Evolutionary conservation across 2,888 invertebrate species (phyloP), one percentile per base, ranked within the genome.

Genomic region (Dexiosoma caninum): DNA sequence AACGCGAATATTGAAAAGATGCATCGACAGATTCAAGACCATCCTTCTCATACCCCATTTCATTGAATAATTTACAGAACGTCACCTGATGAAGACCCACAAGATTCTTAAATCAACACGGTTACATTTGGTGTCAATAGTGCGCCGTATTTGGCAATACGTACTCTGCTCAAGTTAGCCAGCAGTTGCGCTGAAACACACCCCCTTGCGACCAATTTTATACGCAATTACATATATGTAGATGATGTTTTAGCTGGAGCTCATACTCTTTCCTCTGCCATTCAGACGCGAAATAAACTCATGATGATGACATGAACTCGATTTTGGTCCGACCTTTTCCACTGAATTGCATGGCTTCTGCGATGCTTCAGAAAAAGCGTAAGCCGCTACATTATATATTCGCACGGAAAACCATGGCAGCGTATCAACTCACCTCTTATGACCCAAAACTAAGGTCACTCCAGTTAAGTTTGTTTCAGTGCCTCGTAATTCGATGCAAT

Each of bases 1-100:
- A 83, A 81, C 35, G 81, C 79, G 0, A 83, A 84, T 23, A 79
- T 83, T 3, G 69, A 81, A 16, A 83, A 84, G 8, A 83, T 83
- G 78, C 83, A 81, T 35, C 78, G 82, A 0, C 82, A 84, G 35
- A 81, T 84, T 4, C 49, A 51, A 27, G 62, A 82, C 3, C 27
- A 76, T 0, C 49, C 71, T 0, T 9, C 46, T 10, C 74, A 84
- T 14, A 67, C 66, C 12, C 49, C 67, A 9, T 82, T 72, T 59
- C 81, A 83, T 32, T 44, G 83, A 2, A 79, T 84, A 9, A 2
- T 83, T 0, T 83, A 69, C 42, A 35, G 81, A 8, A 30, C n/a
- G 10, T 42, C 35, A 6, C 40, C 53, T 0, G 8, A 64, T 2
- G 6, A 37, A 0, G 37, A 21, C 0, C 10, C 83, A 1, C 46